phyloP scores from a whole-genome alignment of 2,888 invertebrate genomes.

The Volucella inanis region DNA sequence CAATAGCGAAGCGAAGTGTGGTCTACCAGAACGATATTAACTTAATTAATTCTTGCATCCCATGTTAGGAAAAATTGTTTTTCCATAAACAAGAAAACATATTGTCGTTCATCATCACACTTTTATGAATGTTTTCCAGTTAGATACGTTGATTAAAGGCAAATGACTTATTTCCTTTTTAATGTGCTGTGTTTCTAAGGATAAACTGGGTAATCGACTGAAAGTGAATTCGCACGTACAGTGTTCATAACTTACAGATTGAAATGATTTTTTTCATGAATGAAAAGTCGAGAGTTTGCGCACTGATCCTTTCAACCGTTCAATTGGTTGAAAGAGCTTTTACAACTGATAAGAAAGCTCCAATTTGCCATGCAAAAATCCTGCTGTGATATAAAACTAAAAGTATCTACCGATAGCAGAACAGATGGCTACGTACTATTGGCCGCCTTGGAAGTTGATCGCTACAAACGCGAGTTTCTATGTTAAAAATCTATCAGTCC shows the following conservation, averaged over 20 bases:
- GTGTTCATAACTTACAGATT: neutral
- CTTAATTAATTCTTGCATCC: too few species aligned
- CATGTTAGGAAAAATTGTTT: too few species aligned
- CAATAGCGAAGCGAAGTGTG: too few species aligned
- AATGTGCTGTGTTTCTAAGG: too few species aligned
- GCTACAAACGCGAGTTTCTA: neutral
- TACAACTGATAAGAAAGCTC: constrained; percentile 62
- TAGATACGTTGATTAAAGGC: neutral
- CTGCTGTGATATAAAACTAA: constrained; percentile 35
- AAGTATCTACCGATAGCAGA: constrained; percentile 6
- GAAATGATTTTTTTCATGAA: constrained; percentile 23
- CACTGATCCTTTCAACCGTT: constrained; percentile 27
- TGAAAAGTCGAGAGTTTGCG: constrained; percentile 53
- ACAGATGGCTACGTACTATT: constrained; percentile 41
- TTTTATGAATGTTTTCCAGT: too few species aligned
- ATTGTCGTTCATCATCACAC: too few species aligned
- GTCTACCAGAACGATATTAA: too few species aligned
- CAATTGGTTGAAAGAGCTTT: constrained; percentile 32
- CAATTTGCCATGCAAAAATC: constrained; percentile 7
- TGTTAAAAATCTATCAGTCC: too few species aligned
- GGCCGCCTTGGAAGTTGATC: constrained; percentile 2
- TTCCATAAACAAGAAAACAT: too few species aligned
- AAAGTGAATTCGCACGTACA: neutral
- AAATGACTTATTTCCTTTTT: too few species aligned
- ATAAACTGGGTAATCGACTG: neutral